These are phyloP conservation scores for Hyposoter didymator DNA, from an alignment of 2,888 invertebrate genomes.

Conservation along the genomic window DNA sequence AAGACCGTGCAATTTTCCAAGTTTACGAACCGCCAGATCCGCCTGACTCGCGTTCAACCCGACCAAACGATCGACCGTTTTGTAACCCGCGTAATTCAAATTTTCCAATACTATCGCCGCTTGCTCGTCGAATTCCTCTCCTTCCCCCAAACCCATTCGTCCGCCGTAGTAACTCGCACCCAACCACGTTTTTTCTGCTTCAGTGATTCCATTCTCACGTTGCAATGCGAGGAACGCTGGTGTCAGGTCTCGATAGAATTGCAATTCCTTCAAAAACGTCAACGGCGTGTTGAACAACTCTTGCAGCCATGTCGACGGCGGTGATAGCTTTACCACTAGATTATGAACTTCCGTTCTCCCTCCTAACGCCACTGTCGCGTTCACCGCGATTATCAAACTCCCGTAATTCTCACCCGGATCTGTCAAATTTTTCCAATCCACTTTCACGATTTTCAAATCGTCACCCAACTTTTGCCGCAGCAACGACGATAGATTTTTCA, in stretches of 20 bases:
- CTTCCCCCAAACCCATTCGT: slow-evolving; percentile 75
- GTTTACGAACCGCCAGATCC: slow-evolving; percentile 75
- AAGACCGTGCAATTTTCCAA: slow-evolving; percentile 80
- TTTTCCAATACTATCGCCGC: slow-evolving; percentile 81
- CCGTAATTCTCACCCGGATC: slow-evolving; percentile 83
- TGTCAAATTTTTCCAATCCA: slow-evolving; percentile 80
- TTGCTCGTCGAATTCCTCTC: slow-evolving; percentile 77
- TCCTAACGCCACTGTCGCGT: slow-evolving; percentile 69
- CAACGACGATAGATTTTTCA: slow-evolving; percentile 75
- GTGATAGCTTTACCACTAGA: slow-evolving; percentile 81
- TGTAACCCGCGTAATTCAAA: slow-evolving; percentile 77
- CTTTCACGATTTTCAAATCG: slow-evolving; percentile 72
- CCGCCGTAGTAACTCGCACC: slow-evolving; percentile 79
- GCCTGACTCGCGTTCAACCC: slow-evolving; percentile 79
- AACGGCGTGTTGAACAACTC: slow-evolving; percentile 81
- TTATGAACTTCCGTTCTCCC: slow-evolving; percentile 73
- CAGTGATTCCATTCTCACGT: slow-evolving; percentile 72
- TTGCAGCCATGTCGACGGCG: slow-evolving; percentile 77
- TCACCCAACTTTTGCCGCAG: slow-evolving; percentile 74
- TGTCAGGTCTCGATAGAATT: slow-evolving; percentile 78
- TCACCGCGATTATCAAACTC: slow-evolving; percentile 80
- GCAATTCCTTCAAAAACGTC: slow-evolving; percentile 80
- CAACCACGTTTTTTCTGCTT: slow-evolving; percentile 74
- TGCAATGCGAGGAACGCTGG: slow-evolving; percentile 76
- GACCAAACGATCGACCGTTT: slow-evolving; percentile 76